Evolutionary conservation across 2,797 vertebrate species (phyloP), one percentile per base, ranked within the genome.

Genomic region (Rhabdomys pumilio): DNA sequence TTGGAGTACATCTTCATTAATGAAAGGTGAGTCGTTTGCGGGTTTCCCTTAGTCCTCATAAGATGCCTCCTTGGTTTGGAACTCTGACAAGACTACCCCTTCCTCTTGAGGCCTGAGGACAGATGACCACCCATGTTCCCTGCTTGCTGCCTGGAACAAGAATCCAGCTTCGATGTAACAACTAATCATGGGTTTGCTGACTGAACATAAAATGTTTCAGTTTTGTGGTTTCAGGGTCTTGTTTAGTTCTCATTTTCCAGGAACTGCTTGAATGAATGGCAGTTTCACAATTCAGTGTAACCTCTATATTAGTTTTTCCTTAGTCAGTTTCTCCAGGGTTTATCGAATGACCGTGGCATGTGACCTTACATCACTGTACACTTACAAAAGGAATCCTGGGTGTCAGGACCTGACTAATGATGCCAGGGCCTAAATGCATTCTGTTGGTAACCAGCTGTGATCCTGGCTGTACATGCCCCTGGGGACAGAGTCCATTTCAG

Each of bases 231-330:
- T 96, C n/a, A 4, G 90, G 72, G 96, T 91, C 96, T 93, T 93
- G 85, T 87, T 67, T 89, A 96, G 95, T 96, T 97, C 94, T 91
- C 82, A 69, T 98, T 98, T 98, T 94, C 96, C 96, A 97, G 93
- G 83, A 98, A 98, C 85, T 83, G 77, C 77, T 85, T 94, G 96
- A 98, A 98, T 90, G 94, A 89, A 26, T 89, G 93, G 94, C 63
- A 31, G 89, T 97, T 98, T 98, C 97, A 97, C 95, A 98, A 97
- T 67, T 89, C 61, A 72, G 81, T 0, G 82, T 50, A 94, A 65
- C 47, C 34, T 96, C 94, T 59, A 57, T 84, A 9, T 38, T 89
- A 34, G 85, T 89, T 95, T 94, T 97, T 41, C 93, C 86, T 88
- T 3, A 91, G 85, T 53, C 94, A 26, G 87, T 89, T 87, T 93